phyloP scores from a whole-genome alignment of 2,113 vertebrate species.

The Calypte anna region DNA sequence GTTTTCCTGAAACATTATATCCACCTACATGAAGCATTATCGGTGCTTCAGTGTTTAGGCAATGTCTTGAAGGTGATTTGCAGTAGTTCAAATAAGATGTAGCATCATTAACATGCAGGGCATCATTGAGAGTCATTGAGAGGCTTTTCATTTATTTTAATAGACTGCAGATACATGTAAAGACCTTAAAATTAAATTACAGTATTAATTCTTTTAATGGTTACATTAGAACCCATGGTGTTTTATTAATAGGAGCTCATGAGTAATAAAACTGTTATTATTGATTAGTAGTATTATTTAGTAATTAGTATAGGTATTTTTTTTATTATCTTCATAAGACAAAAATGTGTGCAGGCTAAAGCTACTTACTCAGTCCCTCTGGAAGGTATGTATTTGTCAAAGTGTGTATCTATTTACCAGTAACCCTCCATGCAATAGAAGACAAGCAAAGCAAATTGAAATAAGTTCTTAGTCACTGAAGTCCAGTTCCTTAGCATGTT shows the following conservation, averaged over 20 bases:
- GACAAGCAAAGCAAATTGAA: neutral
- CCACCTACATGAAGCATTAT: neutral
- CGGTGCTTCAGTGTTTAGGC: conserved; percentile 9
- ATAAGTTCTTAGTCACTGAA: neutral
- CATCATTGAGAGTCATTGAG: conserved; percentile 14
- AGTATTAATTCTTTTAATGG: conserved; percentile 46
- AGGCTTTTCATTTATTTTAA: conserved; percentile 65
- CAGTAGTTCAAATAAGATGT: neutral
- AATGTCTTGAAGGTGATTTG: conserved; percentile 34
- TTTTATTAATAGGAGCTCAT: conserved; percentile 40
- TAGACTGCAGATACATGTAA: conserved; percentile 47
- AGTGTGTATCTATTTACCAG: neutral
- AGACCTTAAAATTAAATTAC: conserved; percentile 63
- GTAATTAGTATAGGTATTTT: conserved; percentile 12
- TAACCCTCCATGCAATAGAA: neutral
- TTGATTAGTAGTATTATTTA: conserved; percentile 58
- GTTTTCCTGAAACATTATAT: neutral
- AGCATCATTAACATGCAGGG: conserved; percentile 27
- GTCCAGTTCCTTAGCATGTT: neutral
- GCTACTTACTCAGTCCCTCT: neutral
- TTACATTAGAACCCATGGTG: neutral
- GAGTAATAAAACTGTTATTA: conserved; percentile 52
- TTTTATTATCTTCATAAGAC: neutral
- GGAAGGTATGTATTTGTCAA: neutral
- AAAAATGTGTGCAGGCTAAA: neutral